These are phyloP conservation scores for Dryococelus australis DNA, from an alignment of 2,888 invertebrate species.

Conservation along the genomic window DNA sequence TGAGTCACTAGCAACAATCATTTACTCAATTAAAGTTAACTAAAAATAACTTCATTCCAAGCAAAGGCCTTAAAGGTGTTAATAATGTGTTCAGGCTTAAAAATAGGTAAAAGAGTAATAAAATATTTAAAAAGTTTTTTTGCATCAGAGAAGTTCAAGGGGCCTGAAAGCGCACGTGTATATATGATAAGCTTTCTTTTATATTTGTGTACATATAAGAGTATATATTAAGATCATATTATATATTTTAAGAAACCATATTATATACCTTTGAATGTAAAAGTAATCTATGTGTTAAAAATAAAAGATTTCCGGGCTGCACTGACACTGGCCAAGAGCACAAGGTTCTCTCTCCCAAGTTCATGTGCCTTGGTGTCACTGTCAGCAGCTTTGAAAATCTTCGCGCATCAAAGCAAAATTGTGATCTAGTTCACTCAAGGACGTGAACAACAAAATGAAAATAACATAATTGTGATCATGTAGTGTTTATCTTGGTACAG, in stretches of 20 bases:
- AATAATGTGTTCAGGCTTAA: conserved; percentile 16
- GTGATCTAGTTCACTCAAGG: conserved; percentile 16
- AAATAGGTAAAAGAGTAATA: not conserved
- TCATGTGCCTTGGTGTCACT: not conserved
- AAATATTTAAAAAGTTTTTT: not conserved
- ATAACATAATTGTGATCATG: conserved; percentile 16
- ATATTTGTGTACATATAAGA: conserved; percentile 16
- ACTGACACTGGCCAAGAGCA: not conserved
- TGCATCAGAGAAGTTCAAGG: not conserved
- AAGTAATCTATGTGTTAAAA: conserved; percentile 5
- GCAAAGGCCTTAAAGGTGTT: conserved; percentile 11
- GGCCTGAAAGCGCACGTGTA: not conserved
- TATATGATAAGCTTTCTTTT: conserved; percentile 5
- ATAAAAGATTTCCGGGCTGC: not conserved
- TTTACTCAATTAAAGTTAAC: conserved; percentile 5
- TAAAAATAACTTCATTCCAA: conserved; percentile 5
- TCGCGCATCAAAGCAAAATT: conserved; percentile 16
- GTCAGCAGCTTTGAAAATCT: conserved; percentile 9
- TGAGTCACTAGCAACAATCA: not conserved
- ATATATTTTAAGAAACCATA: conserved; percentile 16
- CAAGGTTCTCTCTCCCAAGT: not conserved
- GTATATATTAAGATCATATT: conserved; percentile 16
- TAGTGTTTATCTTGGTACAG: not conserved
- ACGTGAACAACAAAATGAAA: not conserved
- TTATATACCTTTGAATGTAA: not conserved